Base-by-base conservation (phyloP, 2,888 invertebrate genomes). In the Dione vanillae region DNA sequence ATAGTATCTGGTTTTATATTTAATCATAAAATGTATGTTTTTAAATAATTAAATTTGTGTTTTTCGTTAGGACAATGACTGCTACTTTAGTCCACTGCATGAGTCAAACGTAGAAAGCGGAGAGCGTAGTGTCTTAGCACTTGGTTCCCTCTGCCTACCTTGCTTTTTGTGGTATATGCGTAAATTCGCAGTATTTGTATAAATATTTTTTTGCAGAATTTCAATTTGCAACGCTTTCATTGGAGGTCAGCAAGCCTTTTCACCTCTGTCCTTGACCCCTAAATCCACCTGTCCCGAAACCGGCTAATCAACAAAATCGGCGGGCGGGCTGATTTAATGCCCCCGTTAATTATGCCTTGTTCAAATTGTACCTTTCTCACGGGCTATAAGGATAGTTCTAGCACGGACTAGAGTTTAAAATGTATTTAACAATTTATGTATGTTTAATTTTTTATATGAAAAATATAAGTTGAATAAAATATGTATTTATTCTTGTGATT, bases 341-440 rank as follows among this genome's bases (percentile, higher is more conserved):
- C 82, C 87, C 88, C 86, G 89, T 91, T 93, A 92, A 93, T 93
- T 93, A 91, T 89, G 91, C 89, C 90, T 89, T 92, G 92, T 91
- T 91, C 91, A 92, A 93, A 92, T 91, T 92, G 90, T 91, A 88
- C 82, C 91, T 91, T 92, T 92, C 92, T 91, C 92, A 92, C 90
- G 90, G 87, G 79, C 81, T 78, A 76, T 70, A 69, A 72, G 81
- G 81, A 79, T 84, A 78, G 83, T 81, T 82, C 80, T 51, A 64
- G 40, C 64, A 51, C 20, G 37, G 16, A 56, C 37, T 19, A 37
- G 5, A 64, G 40, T 40, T 40, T 64, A 20, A 64, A 12, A 8
- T 12, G 10, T 40, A 20, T 37, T 37, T 37, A 19, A 49, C 35
- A 27, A 43, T 43, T 20, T 1, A 3, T 5, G 10, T 52, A 14